phyloP scores from a whole-genome alignment of 2,113 vertebrate species.

The Eulemur rufifrons region DNA sequence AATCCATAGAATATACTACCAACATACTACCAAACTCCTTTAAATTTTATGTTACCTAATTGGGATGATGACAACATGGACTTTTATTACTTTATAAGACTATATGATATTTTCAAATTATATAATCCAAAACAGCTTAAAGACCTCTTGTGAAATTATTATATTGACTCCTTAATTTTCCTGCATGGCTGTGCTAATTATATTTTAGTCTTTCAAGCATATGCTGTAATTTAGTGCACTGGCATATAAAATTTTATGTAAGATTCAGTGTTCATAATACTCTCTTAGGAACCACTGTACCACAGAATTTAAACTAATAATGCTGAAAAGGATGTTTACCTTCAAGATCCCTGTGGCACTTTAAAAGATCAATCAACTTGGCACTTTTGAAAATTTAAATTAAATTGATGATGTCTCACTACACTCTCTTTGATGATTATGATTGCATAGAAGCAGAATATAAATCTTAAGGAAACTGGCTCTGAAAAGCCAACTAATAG shows the following conservation, averaged over 20 bases:
- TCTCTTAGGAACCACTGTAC: not conserved
- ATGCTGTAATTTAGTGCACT: not conserved
- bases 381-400: conserved; percentile 65
- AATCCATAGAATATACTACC: not conserved
- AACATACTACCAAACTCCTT: not conserved
- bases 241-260: conserved; percentile 21
- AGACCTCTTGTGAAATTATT: conserved; percentile 16
- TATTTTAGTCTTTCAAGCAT: conserved; percentile 3
- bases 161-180: conserved; percentile 23
- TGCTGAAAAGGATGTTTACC: conserved; percentile 3
- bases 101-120: not conserved
- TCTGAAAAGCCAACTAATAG: conserved; percentile 35
- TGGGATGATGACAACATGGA: not conserved
- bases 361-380: conserved; percentile 68
- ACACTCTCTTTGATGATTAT: conserved; percentile 45
- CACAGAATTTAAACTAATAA: conserved; percentile 26
- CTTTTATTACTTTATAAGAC: not conserved
- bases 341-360: not conserved
- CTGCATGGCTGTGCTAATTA: not conserved
- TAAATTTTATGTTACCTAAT: not conserved
- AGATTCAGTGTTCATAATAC: not conserved
- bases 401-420: conserved; percentile 55
- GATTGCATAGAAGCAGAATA: conserved; percentile 8
- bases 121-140: not conserved
- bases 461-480: conserved; percentile 45